These are phyloP conservation scores for Pseudococcus viburni DNA, from an alignment of 2,888 invertebrate species.

Conservation along the genomic window DNA sequence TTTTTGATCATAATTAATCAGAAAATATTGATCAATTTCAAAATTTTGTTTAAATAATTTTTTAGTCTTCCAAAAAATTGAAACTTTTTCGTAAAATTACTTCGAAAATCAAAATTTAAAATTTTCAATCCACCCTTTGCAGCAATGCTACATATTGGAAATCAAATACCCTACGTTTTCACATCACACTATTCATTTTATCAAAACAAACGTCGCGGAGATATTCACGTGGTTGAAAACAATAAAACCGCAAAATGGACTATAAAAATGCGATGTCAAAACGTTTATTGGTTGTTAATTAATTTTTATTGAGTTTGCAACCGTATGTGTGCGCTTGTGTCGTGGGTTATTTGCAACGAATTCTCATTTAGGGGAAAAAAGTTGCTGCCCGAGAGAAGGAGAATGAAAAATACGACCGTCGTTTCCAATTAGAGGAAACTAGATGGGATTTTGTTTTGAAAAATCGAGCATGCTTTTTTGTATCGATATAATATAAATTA, in stretches of 20 bases:
- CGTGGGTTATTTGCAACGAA: not conserved
- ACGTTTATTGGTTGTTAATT: conserved; percentile 42
- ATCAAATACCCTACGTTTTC: too few relatives aligned
- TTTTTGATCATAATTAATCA: too few relatives aligned
- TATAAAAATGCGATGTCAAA: conserved; percentile 35
- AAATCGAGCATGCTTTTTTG: not conserved
- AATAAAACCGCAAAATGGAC: not conserved
- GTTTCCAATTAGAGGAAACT: conserved; percentile 1
- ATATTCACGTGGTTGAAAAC: conserved; percentile 3
- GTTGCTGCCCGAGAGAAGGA: not conserved
- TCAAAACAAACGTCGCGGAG: too few relatives aligned
- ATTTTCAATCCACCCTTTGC: too few relatives aligned
- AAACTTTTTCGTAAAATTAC: too few relatives aligned
- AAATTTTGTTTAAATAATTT: too few relatives aligned
- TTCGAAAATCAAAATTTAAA: too few relatives aligned
- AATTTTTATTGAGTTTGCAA: conserved; percentile 21
- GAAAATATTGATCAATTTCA: too few relatives aligned
- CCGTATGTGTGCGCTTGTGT: not conserved
- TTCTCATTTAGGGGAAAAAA: not conserved
- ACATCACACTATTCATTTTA: too few relatives aligned
- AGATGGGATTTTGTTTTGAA: not conserved
- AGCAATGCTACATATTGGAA: too few relatives aligned
- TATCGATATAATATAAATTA: conserved; percentile 3
- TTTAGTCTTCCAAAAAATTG: too few relatives aligned
- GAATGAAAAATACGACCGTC: conserved; percentile 21